Percentiles rank a stretch among this genome's conserved stretches.
Evolutionary conservation across 2,113 vertebrate genomes (phyloP).

Genomic region (Machaerirhynchus nigripectus): DNA sequence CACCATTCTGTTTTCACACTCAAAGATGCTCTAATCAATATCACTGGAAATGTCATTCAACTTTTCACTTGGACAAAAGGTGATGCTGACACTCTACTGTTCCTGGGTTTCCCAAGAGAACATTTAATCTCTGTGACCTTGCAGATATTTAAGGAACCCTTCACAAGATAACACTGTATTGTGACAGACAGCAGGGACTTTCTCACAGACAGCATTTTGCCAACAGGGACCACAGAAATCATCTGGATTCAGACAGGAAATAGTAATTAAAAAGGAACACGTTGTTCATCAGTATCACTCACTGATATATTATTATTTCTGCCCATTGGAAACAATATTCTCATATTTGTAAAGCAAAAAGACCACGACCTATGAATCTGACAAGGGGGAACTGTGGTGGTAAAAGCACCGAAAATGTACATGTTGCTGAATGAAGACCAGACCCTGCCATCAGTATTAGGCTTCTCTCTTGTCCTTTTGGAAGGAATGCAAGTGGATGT

Average conservation of each 20-base stretch:
- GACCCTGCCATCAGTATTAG: neutral
- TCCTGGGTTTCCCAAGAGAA: conserved; percentile 55
- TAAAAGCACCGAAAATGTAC: neutral
- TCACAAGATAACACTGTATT: conserved; percentile 37
- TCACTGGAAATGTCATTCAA: conserved; percentile 68
- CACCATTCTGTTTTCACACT: conserved; percentile 14
- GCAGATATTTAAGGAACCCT: conserved; percentile 63
- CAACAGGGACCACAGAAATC: conserved; percentile 9
- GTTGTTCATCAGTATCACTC: neutral
- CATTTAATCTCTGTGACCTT: conserved; percentile 68
- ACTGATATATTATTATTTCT: neutral
- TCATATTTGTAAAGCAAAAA: neutral
- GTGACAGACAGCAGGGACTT: conserved; percentile 50
- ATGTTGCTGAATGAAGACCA: neutral
- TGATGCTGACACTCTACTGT: conserved; percentile 69
- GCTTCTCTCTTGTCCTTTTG: neutral
- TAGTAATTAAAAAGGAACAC: neutral
- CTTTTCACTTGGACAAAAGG: conserved; percentile 51
- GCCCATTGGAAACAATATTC: neutral
- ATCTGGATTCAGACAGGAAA: conserved; percentile 31
- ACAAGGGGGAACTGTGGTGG: neutral
- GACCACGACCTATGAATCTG: neutral
- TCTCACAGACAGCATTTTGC: conserved; percentile 42
- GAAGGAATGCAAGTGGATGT: neutral
- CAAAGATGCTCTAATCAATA: conserved; percentile 43